Percentiles rank a stretch among this genome's conserved stretches.
These are phyloP conservation scores for Amaurobius ferox DNA, from an alignment of 2,888 invertebrate genomes.

Conservation along the genomic window DNA sequence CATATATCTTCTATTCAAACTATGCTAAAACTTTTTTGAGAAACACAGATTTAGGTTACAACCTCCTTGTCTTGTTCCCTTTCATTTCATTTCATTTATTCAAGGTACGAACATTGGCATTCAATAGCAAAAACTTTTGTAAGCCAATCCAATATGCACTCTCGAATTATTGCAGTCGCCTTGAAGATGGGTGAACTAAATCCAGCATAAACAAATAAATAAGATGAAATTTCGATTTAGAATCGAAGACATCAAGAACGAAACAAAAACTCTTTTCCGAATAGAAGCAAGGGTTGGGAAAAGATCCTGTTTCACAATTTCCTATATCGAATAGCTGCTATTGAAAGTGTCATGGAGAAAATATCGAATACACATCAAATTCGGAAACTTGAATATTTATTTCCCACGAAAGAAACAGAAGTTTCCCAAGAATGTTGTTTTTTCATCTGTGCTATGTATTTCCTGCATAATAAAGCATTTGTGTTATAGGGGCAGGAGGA, in stretches of 20 bases:
- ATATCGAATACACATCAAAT: slow-evolving; percentile 14
- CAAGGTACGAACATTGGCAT: background rate
- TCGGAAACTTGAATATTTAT: slow-evolving; percentile 12
- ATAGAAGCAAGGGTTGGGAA: background rate
- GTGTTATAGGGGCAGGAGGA: background rate
- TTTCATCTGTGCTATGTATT: background rate
- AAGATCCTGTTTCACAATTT: slow-evolving; percentile 13
- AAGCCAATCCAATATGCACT: slow-evolving; percentile 8
- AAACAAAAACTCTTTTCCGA: background rate
- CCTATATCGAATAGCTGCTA: slow-evolving; percentile 12
- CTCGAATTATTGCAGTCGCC: background rate
- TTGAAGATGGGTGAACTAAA: background rate
- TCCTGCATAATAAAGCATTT: background rate
- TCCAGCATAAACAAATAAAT: slow-evolving; percentile 2
- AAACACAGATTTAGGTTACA: no score
- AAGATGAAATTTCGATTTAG: background rate
- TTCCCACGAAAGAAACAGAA: background rate
- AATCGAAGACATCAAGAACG: background rate
- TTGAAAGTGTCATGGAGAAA: slow-evolving; percentile 13
- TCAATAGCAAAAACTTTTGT: background rate
- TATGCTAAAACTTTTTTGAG: background rate
- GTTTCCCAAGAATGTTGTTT: background rate
- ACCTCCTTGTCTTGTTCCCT: background rate
- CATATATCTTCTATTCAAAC: no score
- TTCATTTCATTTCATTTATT: background rate